Evolutionary conservation across 1,140 invertebrate species (phyloP), one percentile per base, ranked within the genome.

Genomic region (Drosophila orena): DNA sequence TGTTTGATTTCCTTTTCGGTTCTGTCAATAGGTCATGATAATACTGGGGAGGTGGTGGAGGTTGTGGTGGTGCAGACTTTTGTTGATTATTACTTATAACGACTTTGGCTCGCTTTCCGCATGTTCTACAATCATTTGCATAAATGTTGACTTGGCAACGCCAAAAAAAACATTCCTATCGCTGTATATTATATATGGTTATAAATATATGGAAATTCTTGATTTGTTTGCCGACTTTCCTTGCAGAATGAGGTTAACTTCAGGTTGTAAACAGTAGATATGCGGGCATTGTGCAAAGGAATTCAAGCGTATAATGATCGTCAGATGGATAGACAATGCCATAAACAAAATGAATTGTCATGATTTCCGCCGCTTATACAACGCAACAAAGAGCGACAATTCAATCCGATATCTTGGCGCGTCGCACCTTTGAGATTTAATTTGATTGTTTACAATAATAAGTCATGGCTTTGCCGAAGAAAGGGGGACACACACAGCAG

Each of bases 271-370:
- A 42, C 59, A 64, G 35, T 35, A 38, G 44, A 64, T 70, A 71
- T 47, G 40, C 43, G 44, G 46, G 53, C 43, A 65, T 79, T 64
- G 72, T 76, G 61, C 49, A 62, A 61, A 80, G 77, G 64, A 58
- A 85, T 74, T 76, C 71, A 85, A 84, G 83, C 72, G 77, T 64
- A 62, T 76, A 72, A 85, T 80, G 70, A 85, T 77, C 62, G 72
- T 74, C 71, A 54, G 52, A 62, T 52, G 70, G 68, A 55, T 73
- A 49, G 49, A 73, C 81, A 85, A 88, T 77, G 69, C 81, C 78
- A 86, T 85, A 88, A 78, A 78, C 62, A 58, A 75, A 88, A 77
- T 70, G 65, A 77, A 88, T 81, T 85, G 81, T 78, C 83, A 81
- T 81, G 68, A 85, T 88, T 85, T 85, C 78, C 81, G 81, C 74